Percentiles rank a stretch among this genome's conserved stretches.
Conservation (phyloP, 2,113 vertebrate species). For the Ameiurus melas region DNA sequence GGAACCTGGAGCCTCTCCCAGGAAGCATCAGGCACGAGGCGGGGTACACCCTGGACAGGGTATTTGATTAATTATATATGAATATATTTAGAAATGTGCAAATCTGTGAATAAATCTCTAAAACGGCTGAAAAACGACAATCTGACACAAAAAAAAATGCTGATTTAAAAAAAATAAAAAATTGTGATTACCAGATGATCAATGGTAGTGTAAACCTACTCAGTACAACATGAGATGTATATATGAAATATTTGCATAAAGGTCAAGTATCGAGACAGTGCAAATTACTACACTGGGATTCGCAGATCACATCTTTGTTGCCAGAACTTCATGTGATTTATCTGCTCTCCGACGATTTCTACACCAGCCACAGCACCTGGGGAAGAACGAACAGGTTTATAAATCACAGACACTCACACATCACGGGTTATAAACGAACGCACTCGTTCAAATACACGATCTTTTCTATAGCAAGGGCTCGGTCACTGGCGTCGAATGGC, state of each 20-base stretch:
- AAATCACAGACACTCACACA: constrained; percentile 11
- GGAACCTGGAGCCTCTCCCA: too few species aligned
- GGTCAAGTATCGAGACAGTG: not conserved
- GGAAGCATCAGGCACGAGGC: too few species aligned
- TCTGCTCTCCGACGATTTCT: not conserved
- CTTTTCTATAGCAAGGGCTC: not conserved
- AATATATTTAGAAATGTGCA: not conserved
- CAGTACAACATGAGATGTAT: not conserved
- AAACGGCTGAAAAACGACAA: not conserved
- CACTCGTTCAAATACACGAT: not conserved
- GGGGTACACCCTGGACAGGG: too few species aligned
- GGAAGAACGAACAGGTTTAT: not conserved
- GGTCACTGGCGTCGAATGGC: too few species aligned
- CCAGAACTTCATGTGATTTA: not conserved
- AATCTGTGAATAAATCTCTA: not conserved
- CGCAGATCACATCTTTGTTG: not conserved
- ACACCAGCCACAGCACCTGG: constrained; percentile 29
- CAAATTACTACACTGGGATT: not conserved
- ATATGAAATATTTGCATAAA: not conserved
- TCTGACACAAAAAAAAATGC: not conserved
- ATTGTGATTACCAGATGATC: not conserved
- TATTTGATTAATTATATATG: not conserved
- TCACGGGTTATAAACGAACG: not conserved
- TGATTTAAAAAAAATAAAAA: not conserved
- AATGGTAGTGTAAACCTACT: not conserved